A percentile compares a stretch with the other conserved stretches of the same genome.
These are phyloP conservation scores for Drosophila arizonae DNA, from an alignment of 1,140 invertebrate genomes.

Conservation along the genomic window DNA sequence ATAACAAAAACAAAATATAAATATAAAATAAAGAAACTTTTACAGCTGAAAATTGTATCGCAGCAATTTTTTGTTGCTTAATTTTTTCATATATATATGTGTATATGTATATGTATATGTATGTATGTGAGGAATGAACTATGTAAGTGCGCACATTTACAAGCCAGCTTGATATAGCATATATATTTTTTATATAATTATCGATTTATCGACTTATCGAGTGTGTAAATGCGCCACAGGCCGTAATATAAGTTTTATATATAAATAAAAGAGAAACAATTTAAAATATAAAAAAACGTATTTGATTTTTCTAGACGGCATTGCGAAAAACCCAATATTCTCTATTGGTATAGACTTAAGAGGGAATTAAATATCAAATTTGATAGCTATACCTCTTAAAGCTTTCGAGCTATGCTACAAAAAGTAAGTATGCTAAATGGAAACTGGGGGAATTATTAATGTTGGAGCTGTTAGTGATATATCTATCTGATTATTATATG, in stretches of 20 bases:
- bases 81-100: slow-evolving; percentile 22
- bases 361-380: slow-evolving; percentile 13
- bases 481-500: too few species aligned
- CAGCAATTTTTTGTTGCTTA: slow-evolving; percentile 44
- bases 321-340: too few species aligned
- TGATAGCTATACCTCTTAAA: too few species aligned
- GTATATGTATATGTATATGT: slow-evolving; percentile 1
- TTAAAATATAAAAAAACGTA: neutral
- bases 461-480: too few species aligned
- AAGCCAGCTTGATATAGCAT: slow-evolving; percentile 39
- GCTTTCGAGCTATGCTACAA: neutral
- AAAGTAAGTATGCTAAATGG: neutral
- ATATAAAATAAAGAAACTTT: neutral
- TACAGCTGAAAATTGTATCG: slow-evolving; percentile 30
- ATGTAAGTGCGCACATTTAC: slow-evolving; percentile 41
- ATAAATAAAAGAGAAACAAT: neutral
- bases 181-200: slow-evolving; percentile 25
- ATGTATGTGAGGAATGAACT: slow-evolving; percentile 6
- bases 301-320: neutral
- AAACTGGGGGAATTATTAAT: too few species aligned
- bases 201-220: slow-evolving; percentile 38
- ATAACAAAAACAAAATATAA: neutral
- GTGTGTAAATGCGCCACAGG: slow-evolving; percentile 34
- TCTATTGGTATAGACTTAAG: slow-evolving; percentile 1
- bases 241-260: slow-evolving; percentile 37